Base-by-base conservation (phyloP, 2,113 vertebrate species). In the Alosa alosa region DNA sequence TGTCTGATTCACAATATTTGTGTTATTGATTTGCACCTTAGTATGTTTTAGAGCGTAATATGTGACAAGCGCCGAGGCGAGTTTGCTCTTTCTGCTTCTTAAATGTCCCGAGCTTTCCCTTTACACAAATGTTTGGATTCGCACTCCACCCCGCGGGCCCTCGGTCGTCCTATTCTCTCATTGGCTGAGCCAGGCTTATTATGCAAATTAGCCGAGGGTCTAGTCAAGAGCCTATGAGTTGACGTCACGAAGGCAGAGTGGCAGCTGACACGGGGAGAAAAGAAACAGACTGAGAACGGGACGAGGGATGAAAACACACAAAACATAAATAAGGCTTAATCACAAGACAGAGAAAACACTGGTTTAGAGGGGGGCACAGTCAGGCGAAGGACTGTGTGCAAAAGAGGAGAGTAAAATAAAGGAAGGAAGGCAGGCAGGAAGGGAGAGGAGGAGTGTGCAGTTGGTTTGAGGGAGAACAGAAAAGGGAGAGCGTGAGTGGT, bases 101-200 rank as follows among this genome's bases (percentile, higher is more conserved):
- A 72, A 90, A 90, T 72, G 88, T 90, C 87, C 89, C 90, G 36
- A 82, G 88, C 89, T 90, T 82, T 72, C 3, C 84, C 85, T 92
- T 89, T 88, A 88, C 90, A 89, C 91, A 91, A 93, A 93, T 93
- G 91, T 93, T 94, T 93, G 91, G 90, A 85, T 92, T 93, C 89
- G 89, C 84, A 91, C 92, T 90, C 89, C 93, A 91, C 92, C 92
- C 92, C 87, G 86, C 90, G 89, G 91, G 86, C 87, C 84, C 86
- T 88, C 87, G 89, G 86, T 83, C 88, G 78, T 86, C 39, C 88
- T 75, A 83, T 82, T 81, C 78, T 93, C 85, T n/a, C 46, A 92
- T 94, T 94, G 92, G 94, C 86, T 86, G 6, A 10, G 50, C 41
- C 86, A 17, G 64, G 45, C 86, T 92, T 83, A 84, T 91, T 93